These are phyloP conservation scores for Crocodylus rhombifer DNA, from an alignment of 2,797 vertebrate species.

Conservation along the genomic window DNA sequence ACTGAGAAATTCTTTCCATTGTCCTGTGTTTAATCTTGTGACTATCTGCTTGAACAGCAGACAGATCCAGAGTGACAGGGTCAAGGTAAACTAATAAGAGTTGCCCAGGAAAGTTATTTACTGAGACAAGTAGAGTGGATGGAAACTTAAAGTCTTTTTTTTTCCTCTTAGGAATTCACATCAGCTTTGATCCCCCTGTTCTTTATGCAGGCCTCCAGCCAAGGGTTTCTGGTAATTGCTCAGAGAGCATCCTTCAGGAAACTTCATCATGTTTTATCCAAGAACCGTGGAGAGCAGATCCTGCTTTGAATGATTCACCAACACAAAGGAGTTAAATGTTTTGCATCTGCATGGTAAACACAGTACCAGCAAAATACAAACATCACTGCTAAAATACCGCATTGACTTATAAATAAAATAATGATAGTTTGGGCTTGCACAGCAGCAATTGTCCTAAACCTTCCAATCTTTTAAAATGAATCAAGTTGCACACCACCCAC, in stretches of 20 bases:
- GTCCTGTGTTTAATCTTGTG: background rate
- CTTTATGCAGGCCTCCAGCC: background rate
- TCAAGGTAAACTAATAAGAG: slow-evolving; percentile 16
- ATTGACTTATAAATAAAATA: background rate
- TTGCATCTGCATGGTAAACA: background rate
- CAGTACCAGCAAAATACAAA: background rate
- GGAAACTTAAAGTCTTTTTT: background rate
- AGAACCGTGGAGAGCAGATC: background rate
- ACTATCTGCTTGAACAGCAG: background rate
- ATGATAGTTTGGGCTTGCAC: background rate
- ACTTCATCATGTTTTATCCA: background rate
- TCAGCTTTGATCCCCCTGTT: slow-evolving; percentile 5
- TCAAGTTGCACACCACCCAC: background rate
- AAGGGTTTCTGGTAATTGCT: background rate
- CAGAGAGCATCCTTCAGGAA: slow-evolving; percentile 9
- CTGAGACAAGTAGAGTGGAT: background rate
- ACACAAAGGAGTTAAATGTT: background rate
- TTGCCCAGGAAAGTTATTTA: slow-evolving; percentile 2
- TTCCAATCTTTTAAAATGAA: background rate
- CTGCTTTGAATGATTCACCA: background rate
- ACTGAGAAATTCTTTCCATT: slow-evolving; percentile 1
- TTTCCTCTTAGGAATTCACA: background rate
- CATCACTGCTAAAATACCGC: background rate
- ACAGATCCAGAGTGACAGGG: background rate
- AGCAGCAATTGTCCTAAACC: background rate